Percentiles rank a stretch among this genome's conserved stretches.
These are phyloP conservation scores for Cydia splendana DNA, from an alignment of 1,140 invertebrate species.

Conservation along the genomic window DNA sequence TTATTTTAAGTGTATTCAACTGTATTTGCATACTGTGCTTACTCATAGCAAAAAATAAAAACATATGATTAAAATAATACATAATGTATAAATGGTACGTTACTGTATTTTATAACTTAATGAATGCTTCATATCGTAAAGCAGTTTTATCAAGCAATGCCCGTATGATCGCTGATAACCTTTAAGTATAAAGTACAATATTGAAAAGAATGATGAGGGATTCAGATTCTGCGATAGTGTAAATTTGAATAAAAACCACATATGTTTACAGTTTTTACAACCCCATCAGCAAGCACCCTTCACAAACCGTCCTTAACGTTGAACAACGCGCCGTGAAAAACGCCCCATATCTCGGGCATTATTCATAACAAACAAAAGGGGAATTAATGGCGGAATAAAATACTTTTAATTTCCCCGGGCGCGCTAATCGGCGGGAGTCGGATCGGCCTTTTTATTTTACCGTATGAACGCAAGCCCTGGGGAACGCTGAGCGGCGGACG, in stretches of 20 bases:
- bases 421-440: constrained; percentile 75
- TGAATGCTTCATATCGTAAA: too few species aligned
- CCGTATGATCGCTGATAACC: neutral
- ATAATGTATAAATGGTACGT: too few species aligned
- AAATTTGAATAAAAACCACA: constrained; percentile 4
- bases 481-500: constrained; percentile 53
- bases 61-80: too few species aligned
- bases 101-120: too few species aligned
- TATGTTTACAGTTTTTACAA: neutral
- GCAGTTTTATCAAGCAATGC: too few species aligned
- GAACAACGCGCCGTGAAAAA: constrained; percentile 34
- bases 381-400: constrained; percentile 77
- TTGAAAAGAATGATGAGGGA: neutral
- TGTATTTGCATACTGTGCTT: too few species aligned
- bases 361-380: constrained; percentile 75
- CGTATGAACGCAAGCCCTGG: constrained; percentile 77
- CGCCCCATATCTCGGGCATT: constrained; percentile 53
- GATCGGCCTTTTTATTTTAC: constrained; percentile 79
- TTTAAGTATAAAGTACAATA: neutral
- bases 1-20: too few species aligned
- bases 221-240: neutral
- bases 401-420: constrained; percentile 79
- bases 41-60: too few species aligned
- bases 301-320: neutral
- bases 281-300: neutral